Percentiles rank a stretch among this genome's conserved stretches.
Conservation (phyloP, 2,113 vertebrate species). For the Engystomops pustulosus region DNA sequence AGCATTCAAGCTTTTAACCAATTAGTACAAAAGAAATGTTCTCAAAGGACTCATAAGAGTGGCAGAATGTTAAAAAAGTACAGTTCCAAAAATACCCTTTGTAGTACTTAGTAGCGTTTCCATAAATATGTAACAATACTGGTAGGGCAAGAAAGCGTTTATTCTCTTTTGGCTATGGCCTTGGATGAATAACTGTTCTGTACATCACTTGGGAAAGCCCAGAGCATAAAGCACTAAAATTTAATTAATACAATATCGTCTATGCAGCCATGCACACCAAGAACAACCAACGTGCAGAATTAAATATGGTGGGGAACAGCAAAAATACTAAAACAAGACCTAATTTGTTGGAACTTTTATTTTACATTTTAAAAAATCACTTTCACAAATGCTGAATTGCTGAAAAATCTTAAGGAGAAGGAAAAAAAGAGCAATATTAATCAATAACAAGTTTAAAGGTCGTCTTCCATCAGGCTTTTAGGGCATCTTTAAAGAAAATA, state of each 20-base stretch:
- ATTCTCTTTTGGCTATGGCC: slow-evolving; percentile 11
- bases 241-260: slow-evolving; percentile 35
- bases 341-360: too few species aligned
- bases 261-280: slow-evolving; percentile 32
- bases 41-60: neutral
- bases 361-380: too few species aligned
- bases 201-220: slow-evolving; percentile 34
- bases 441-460: too few species aligned
- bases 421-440: too few species aligned
- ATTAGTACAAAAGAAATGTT: slow-evolving; percentile 8
- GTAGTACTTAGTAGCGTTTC: neutral
- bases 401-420: too few species aligned
- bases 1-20: slow-evolving; percentile 27
- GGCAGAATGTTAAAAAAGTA: slow-evolving; percentile 29
- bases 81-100: slow-evolving; percentile 13
- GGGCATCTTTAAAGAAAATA: too few species aligned
- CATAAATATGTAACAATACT: slow-evolving; percentile 28
- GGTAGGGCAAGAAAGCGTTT: slow-evolving; percentile 1
- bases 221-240: slow-evolving; percentile 31
- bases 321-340: too few species aligned
- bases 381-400: too few species aligned
- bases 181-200: slow-evolving; percentile 13
- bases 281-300: slow-evolving; percentile 2
- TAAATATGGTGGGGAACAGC: neutral
- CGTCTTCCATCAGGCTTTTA: too few species aligned